Evolutionary conservation across 2,888 invertebrate species (phyloP).

Genomic region (Chironomus riparius): DNA sequence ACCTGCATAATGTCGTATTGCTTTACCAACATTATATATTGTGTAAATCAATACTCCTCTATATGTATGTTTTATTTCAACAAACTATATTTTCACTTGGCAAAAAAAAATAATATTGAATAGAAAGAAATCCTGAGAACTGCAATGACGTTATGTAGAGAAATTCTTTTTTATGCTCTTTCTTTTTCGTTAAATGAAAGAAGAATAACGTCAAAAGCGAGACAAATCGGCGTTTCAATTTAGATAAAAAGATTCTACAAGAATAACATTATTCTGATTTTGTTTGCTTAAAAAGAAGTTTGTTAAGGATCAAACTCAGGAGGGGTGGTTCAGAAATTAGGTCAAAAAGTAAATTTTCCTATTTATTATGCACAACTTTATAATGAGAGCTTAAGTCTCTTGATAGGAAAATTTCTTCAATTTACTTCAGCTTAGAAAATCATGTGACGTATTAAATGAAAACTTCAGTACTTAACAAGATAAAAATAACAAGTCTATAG

Average conservation of each 20-base stretch:
- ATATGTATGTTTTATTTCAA: neutral
- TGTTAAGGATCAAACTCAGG: too few species aligned
- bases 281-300: too few species aligned
- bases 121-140: neutral
- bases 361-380: too few species aligned
- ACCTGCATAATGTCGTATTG: slow-evolving; percentile 2
- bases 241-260: neutral
- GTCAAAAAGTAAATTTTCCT: too few species aligned
- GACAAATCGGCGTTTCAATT: slow-evolving; percentile 9
- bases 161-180: neutral
- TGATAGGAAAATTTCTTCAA: too few species aligned
- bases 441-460: too few species aligned
- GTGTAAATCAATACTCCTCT: slow-evolving; percentile 5
- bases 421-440: too few species aligned
- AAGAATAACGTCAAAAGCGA: slow-evolving; percentile 1
- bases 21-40: neutral
- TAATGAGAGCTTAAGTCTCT: too few species aligned
- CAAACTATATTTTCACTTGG: neutral
- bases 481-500: too few species aligned
- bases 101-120: neutral
- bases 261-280: too few species aligned
- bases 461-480: too few species aligned
- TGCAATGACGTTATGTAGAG: slow-evolving; percentile 7
- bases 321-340: too few species aligned
- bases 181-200: neutral